Base-by-base conservation (phyloP, 2,113 vertebrate species). In the Syngnathus floridae region DNA sequence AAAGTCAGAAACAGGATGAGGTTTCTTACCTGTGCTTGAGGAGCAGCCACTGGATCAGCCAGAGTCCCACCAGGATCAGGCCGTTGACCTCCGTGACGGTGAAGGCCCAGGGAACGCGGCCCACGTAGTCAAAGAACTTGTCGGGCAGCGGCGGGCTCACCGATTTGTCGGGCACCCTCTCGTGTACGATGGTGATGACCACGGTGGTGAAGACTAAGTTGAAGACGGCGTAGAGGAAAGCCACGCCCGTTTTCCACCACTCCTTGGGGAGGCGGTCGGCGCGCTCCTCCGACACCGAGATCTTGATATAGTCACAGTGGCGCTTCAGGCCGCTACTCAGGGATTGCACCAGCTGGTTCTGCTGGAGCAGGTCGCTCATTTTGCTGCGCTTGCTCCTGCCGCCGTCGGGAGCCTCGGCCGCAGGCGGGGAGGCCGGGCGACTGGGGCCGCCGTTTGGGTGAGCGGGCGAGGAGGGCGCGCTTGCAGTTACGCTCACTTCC, bases 241-340 rank as follows among this genome's bases (percentile, higher is more conserved):
- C 93, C 62, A 98, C 88, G 67, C 93, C 93, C 0, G 97, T 99
- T 84, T 98, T 98, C 97, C 96, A 98, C 97, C 97, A 99, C 79
- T 98, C 97, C 0, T 82, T 76, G 22, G 95, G 97, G 37, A 95
- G 92, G 49, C 83, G 92, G 79, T 90, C 88, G 6, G 56, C 60
- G 7, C 86, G 92, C 0, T 93, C 85, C 11, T 95, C 94, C 5
- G 91, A 88, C 82, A 96, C 84, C 13, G 88, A 51, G 77, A 99
- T 96, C 78, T 95, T 94, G 57, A 94, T 85, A 52, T 97, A 98
- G 80, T 96, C 92, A 0, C 92, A 90, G 59, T 91, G 94, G 12
- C 91, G 92, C 66, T 85, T 88, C 41, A 93, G 38, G 9, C 92
- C 80, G 73, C 90, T 93, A 72, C 72, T 76, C 65, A 88, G 80